Percentiles rank a stretch among this genome's conserved stretches.
These are phyloP conservation scores for Steromphala cineraria DNA, from an alignment of 2,888 invertebrate species.

Conservation along the genomic window DNA sequence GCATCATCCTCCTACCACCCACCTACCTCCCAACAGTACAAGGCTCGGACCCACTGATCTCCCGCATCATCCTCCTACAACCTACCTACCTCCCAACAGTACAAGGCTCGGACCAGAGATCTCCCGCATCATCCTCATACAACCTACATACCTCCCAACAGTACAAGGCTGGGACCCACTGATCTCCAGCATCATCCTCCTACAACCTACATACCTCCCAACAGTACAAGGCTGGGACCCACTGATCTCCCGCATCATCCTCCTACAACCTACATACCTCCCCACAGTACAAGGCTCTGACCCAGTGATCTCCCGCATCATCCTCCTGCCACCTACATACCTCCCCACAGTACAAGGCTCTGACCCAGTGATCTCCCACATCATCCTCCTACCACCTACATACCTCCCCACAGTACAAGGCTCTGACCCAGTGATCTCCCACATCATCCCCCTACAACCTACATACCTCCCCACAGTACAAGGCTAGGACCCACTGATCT, in stretches of 20 bases:
- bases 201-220: constrained; percentile 67
- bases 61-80: constrained; percentile 59
- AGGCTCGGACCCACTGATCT: constrained; percentile 62
- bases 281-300: constrained; percentile 65
- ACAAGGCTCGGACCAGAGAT: constrained; percentile 65
- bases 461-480: constrained; percentile 67
- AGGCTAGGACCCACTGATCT: constrained; percentile 62
- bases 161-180: constrained; percentile 67
- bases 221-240: constrained; percentile 65
- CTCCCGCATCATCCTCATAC: constrained; percentile 55
- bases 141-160: constrained; percentile 64
- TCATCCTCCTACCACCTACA: constrained; percentile 60
- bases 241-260: constrained; percentile 49
- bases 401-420: constrained; percentile 69
- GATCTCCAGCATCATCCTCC: constrained; percentile 49
- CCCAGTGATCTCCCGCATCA: constrained; percentile 48
- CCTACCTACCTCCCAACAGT: constrained; percentile 64
- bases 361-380: constrained; percentile 55
- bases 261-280: constrained; percentile 67
- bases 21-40: constrained; percentile 67
- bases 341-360: constrained; percentile 65
- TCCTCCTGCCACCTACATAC: constrained; percentile 66
- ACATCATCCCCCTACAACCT: constrained; percentile 59
- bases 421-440: constrained; percentile 58
- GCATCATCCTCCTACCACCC: constrained; percentile 66